These are phyloP conservation scores for Platysteira castanea DNA, from an alignment of 2,113 vertebrate genomes.

Conservation along the genomic window DNA sequence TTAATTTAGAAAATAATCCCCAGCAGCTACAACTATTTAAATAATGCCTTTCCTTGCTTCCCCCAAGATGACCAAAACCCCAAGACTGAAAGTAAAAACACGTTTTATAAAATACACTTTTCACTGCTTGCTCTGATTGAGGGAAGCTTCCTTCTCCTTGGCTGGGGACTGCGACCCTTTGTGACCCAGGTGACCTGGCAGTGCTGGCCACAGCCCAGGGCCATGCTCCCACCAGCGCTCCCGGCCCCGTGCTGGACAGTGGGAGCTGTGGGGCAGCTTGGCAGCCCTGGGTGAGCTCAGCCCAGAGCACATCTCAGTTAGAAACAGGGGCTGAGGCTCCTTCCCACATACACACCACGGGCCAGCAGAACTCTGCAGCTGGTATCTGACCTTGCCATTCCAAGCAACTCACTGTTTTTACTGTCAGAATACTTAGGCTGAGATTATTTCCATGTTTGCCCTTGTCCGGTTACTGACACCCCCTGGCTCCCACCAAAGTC, in stretches of 20 bases:
- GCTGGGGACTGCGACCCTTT: not conserved
- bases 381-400: not conserved
- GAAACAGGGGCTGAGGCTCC: not conserved
- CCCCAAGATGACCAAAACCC: not conserved
- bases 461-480: not conserved
- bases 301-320: not conserved
- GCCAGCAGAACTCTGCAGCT: not conserved
- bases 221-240: not conserved
- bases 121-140: not conserved
- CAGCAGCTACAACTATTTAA: constrained; percentile 48
- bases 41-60: constrained; percentile 33
- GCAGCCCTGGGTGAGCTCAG: not conserved
- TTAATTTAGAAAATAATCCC: constrained; percentile 59
- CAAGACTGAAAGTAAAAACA: constrained; percentile 32
- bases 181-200: accelerated
- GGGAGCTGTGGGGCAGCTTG: not conserved
- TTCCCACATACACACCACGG: not conserved
- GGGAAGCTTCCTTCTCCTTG: not conserved
- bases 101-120: not conserved
- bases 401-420: not conserved
- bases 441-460: not conserved
- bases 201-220: not conserved
- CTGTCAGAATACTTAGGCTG: no score
- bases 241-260: not conserved
- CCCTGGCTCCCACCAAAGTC: not conserved